A percentile compares a stretch with the other conserved stretches of the same genome.
Conservation (phyloP, 2,888 invertebrate species). For the Plemyria rubiginata region DNA sequence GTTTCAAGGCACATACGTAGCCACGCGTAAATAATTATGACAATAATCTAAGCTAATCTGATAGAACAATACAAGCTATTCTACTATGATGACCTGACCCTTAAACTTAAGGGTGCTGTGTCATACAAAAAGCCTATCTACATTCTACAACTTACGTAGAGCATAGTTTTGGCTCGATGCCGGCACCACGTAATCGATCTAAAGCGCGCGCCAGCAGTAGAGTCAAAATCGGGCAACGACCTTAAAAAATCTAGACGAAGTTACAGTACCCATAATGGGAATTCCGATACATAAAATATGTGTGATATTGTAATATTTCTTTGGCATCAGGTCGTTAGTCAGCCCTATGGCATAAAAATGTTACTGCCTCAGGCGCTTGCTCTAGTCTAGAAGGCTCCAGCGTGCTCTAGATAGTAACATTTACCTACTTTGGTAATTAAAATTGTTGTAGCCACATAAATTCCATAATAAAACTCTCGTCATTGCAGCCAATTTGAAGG, state of each 20-base stretch:
- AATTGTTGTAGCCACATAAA: constrained; percentile 9
- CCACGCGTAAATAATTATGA: too few species aligned
- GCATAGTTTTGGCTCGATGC: constrained; percentile 41
- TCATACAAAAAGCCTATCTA: constrained; percentile 37
- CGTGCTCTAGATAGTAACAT: not conserved
- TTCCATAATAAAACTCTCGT: constrained; percentile 16
- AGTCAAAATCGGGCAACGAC: constrained; percentile 17
- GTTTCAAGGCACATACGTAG: too few species aligned
- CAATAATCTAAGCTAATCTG: not conserved
- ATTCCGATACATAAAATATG: not conserved
- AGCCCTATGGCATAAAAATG: not conserved
- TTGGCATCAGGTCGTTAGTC: too few species aligned
- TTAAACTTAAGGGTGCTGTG: constrained; percentile 27
- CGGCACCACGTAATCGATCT: constrained; percentile 38
- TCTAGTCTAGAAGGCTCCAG: too few species aligned
- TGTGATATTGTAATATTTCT: too few species aligned
- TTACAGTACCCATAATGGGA: not conserved
- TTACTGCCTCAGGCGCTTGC: not conserved
- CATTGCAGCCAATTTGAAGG: constrained; percentile 33
- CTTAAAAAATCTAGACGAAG: constrained; percentile 16
- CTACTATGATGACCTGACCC: constrained; percentile 7
- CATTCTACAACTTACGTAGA: constrained; percentile 40
- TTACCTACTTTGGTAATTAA: constrained; percentile 13
- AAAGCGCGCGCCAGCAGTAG: constrained; percentile 28
- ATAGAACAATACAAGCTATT: not conserved